Evolutionary conservation across 2,888 invertebrate genomes (phyloP).

Genomic region (Eurois occulta): DNA sequence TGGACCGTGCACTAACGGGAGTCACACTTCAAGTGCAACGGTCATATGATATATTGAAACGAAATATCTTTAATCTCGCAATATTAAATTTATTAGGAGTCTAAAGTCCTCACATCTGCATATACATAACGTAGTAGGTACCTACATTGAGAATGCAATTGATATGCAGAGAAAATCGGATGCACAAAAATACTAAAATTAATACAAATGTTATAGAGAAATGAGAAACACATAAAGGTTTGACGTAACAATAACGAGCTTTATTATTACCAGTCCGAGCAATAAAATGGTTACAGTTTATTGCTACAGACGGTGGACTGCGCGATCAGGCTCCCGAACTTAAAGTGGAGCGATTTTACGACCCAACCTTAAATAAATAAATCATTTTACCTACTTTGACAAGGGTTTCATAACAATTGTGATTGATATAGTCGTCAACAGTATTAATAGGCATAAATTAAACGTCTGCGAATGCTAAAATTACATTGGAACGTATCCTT

Average conservation of each 20-base stretch:
- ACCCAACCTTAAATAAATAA: constrained; percentile 79
- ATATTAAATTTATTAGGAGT: constrained; percentile 65
- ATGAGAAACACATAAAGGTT: constrained; percentile 59
- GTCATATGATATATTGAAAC: constrained; percentile 85
- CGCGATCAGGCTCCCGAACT: constrained; percentile 74
- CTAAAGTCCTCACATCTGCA: constrained; percentile 29
- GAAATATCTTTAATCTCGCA: constrained; percentile 73
- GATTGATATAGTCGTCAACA: constrained; percentile 63
- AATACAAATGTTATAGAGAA: constrained; percentile 31
- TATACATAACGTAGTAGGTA: constrained; percentile 7
- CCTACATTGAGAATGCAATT: constrained; percentile 43
- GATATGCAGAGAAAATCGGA: constrained; percentile 50
- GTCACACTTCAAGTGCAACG: constrained; percentile 84
- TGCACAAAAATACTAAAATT: constrained; percentile 20
- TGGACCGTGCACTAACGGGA: constrained; percentile 86
- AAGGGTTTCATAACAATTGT: constrained; percentile 68
- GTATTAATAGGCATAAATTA: constrained; percentile 54
- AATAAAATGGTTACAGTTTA: constrained; percentile 83
- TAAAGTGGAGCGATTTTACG: constrained; percentile 80
- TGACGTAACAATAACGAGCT: constrained; percentile 76
- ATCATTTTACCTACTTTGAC: constrained; percentile 77
- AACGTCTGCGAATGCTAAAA: constrained; percentile 46
- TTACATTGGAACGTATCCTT: constrained; percentile 41
- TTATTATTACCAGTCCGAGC: constrained; percentile 77
- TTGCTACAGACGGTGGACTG: constrained; percentile 76